A percentile compares a stretch with the other conserved stretches of the same genome.
These are phyloP conservation scores for Ormyrus pomaceus DNA, from an alignment of 2,888 invertebrate genomes.

Conservation along the genomic window DNA sequence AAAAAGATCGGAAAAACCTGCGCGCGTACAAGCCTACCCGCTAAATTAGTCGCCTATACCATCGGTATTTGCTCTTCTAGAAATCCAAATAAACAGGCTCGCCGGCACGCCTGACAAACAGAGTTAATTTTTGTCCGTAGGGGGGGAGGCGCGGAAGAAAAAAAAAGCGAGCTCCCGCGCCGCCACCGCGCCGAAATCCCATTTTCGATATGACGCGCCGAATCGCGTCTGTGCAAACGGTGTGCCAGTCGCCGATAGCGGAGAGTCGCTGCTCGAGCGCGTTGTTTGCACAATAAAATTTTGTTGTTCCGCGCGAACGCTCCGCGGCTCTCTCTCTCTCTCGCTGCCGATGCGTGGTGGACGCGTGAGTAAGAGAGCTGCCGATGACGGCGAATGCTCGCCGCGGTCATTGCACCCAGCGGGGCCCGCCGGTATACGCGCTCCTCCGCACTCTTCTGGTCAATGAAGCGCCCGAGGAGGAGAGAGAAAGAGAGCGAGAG, in stretches of 20 bases:
- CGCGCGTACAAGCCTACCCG: too few species aligned
- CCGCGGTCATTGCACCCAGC: slow-evolving; percentile 39
- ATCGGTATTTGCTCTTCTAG: too few species aligned
- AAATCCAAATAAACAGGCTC: too few species aligned
- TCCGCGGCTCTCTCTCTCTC: slow-evolving; percentile 53
- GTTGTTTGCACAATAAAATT: slow-evolving; percentile 66
- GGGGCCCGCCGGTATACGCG: background rate
- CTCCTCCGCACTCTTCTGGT: slow-evolving; percentile 9
- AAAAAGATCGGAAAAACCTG: too few species aligned
- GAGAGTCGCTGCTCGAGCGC: slow-evolving; percentile 3
- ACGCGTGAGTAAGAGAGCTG: too few species aligned
- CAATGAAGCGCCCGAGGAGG: slow-evolving; percentile 34
- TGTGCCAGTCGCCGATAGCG: background rate
- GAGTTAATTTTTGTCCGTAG: too few species aligned
- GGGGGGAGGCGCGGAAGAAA: background rate
- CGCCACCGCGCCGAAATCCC: background rate
- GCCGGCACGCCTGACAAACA: too few species aligned
- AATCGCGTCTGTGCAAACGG: slow-evolving; percentile 36
- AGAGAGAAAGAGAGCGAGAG: slow-evolving; percentile 13
- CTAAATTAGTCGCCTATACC: too few species aligned
- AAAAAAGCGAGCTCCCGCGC: background rate
- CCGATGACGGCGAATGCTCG: background rate
- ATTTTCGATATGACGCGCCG: too few species aligned
- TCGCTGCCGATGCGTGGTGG: background rate
- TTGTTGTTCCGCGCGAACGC: slow-evolving; percentile 66